A percentile compares a stretch with the other conserved stretches of the same genome.
Evolutionary conservation across 2,888 invertebrate genomes (phyloP).

Genomic region (Drosophila percnosoma): DNA sequence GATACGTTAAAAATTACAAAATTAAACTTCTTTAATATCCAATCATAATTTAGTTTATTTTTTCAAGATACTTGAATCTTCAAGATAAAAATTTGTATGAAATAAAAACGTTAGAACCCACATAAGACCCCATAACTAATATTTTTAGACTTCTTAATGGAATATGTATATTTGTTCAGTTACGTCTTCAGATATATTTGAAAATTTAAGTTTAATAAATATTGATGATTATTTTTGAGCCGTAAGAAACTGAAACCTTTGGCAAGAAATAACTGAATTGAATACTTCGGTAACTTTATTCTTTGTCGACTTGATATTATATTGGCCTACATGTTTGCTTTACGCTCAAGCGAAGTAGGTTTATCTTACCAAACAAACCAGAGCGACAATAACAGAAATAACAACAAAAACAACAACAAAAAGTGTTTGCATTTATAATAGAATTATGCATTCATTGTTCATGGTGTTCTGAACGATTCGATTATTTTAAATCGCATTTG

Average conservation of each 20-base stretch:
- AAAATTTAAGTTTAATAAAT: not conserved
- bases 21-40: not conserved
- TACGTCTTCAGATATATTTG: not conserved
- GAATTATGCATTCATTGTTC: slow-evolving; percentile 27
- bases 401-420: not conserved
- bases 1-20: not conserved
- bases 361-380: not conserved
- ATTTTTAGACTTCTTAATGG: not conserved
- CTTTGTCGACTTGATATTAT: not conserved
- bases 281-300: not conserved
- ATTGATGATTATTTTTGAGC: not conserved
- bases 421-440: slow-evolving; percentile 15
- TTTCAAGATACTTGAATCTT: not conserved
- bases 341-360: not conserved
- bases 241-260: not conserved
- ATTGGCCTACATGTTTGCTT: not conserved
- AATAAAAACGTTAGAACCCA: not conserved
- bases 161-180: not conserved
- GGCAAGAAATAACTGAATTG: not conserved
- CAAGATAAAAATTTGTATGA: not conserved
- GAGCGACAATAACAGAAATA: not conserved
- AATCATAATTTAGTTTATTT: not conserved
- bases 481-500: slow-evolving; percentile 46
- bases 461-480: slow-evolving; percentile 25
- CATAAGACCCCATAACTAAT: not conserved